A percentile compares a stretch with the other conserved stretches of the same genome.
Evolutionary conservation across 2,113 vertebrate genomes (phyloP).

Genomic region (Gymnocephalus cernua): DNA sequence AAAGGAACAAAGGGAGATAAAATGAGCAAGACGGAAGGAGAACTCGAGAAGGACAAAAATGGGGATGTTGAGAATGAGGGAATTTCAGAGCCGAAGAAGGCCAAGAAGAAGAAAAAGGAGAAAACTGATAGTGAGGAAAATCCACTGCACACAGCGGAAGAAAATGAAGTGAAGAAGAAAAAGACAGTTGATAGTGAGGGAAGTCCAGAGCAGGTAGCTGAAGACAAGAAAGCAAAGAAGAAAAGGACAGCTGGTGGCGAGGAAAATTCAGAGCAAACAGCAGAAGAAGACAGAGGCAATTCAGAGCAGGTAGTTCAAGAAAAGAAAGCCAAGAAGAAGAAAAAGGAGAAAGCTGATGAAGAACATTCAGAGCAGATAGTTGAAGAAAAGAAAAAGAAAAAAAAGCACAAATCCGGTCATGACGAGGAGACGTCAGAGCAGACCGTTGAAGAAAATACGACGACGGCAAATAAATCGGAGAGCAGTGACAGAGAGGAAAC

Average conservation of each 20-base stretch:
- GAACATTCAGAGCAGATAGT: background rate
- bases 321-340: conserved; percentile 23
- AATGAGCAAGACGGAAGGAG: background rate
- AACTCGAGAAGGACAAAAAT: background rate
- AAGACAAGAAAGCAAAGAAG: conserved; percentile 31
- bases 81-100: conserved; percentile 40
- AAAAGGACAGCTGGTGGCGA: background rate
- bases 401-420: conserved; percentile 16
- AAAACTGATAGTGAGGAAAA: conserved; percentile 12
- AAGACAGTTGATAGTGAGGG: background rate
- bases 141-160: background rate
- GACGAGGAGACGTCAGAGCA: background rate
- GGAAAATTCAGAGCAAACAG: background rate
- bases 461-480: background rate
- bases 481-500: background rate
- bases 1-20: conserved; percentile 12
- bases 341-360: background rate
- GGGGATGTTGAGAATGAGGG: background rate
- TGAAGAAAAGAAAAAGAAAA: conserved; percentile 41
- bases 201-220: background rate
- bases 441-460: background rate
- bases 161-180: background rate
- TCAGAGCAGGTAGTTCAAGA: background rate
- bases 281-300: background rate
- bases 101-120: conserved; percentile 58